These are phyloP conservation scores for Machaerirhynchus nigripectus DNA, from an alignment of 2,113 vertebrate genomes.

Conservation along the genomic window DNA sequence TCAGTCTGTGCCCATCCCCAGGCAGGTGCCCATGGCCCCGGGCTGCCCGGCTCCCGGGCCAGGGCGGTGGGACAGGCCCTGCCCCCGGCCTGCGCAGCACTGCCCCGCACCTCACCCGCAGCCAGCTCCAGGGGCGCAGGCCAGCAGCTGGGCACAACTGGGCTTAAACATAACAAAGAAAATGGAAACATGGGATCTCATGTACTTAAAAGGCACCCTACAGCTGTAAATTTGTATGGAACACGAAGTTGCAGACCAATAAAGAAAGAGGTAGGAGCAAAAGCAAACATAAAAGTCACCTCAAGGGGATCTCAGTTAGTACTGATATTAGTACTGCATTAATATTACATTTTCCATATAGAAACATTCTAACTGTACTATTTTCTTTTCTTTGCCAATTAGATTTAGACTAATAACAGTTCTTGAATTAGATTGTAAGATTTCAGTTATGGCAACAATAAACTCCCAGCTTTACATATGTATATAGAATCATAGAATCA, in stretches of 20 bases:
- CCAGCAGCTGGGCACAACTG: background rate
- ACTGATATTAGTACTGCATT: background rate
- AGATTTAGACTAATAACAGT: background rate
- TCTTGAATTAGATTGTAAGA: background rate
- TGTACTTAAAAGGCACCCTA: background rate
- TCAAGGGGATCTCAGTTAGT: background rate
- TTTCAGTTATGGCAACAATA: background rate
- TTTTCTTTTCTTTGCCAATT: background rate
- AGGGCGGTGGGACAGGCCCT: fast-evolving
- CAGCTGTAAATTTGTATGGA: background rate
- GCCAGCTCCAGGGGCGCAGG: background rate
- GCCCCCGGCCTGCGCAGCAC: fast-evolving
- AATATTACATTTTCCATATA: background rate
- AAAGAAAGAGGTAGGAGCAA: background rate
- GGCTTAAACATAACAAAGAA: background rate
- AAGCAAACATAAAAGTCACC: background rate
- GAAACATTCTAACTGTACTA: background rate
- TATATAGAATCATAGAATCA: background rate
- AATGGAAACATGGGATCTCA: background rate
- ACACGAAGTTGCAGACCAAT: background rate
- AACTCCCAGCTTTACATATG: background rate
- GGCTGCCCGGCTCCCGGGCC: background rate
- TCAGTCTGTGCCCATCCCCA: background rate
- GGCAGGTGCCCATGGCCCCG: background rate
- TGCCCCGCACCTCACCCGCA: fast-evolving